A percentile compares a stretch with the other conserved stretches of the same genome.
phyloP scores from a whole-genome alignment of 2,797 vertebrate species.

The Pagetopsis macropterus region DNA sequence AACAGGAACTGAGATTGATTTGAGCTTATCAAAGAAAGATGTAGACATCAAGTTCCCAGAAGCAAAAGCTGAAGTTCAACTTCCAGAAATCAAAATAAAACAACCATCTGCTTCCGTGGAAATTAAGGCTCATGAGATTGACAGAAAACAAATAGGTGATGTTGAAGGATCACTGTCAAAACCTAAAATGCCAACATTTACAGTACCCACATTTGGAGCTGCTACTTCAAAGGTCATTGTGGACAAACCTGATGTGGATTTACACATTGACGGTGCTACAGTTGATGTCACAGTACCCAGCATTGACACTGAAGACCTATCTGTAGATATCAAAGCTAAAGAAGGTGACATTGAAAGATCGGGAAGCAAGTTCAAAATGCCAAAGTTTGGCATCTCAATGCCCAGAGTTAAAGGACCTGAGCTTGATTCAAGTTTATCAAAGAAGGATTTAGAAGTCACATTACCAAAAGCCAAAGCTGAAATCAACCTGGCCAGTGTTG shows the following conservation, averaged over 20 bases:
- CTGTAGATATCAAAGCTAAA: conserved; percentile 25
- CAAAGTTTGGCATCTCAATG: conserved; percentile 64
- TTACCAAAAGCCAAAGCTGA: conserved; percentile 39
- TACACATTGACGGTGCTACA: conserved; percentile 14
- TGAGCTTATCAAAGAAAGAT: conserved; percentile 58
- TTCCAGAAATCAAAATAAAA: conserved; percentile 37
- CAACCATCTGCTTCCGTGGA: conserved; percentile 43
- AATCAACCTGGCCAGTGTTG: conserved; percentile 21
- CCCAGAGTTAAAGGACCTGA: conserved; percentile 44
- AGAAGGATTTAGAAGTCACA: conserved; percentile 44
- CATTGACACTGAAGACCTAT: conserved; percentile 19
- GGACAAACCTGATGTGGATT: neutral
- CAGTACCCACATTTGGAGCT: conserved; percentile 51
- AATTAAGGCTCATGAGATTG: conserved; percentile 39
- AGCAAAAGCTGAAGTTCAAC: conserved; percentile 30
- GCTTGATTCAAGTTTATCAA: conserved; percentile 38
- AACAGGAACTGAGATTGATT: conserved; percentile 31
- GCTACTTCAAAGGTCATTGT: neutral
- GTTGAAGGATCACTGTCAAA: conserved; percentile 39
- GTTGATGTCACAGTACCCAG: conserved; percentile 11
- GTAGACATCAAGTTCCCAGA: conserved; percentile 51
- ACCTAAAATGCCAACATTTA: conserved; percentile 62
- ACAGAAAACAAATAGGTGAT: neutral
- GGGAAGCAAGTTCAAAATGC: conserved; percentile 72
- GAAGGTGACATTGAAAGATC: conserved; percentile 36